Conservation (phyloP, 1,140 invertebrate genomes). For the Brachionus rubens region DNA sequence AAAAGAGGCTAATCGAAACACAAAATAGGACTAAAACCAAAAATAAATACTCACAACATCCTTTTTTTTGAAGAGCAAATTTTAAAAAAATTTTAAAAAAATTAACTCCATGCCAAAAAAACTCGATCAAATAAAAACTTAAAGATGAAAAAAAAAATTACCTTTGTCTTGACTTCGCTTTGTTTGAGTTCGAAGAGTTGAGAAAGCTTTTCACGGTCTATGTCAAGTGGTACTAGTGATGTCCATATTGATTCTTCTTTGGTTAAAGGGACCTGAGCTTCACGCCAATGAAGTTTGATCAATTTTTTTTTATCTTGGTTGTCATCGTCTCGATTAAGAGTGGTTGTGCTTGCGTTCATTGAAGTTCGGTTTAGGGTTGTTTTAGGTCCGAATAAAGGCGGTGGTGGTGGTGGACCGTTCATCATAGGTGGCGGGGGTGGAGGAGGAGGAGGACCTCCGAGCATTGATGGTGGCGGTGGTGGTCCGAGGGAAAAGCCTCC, state of each 20-base stretch:
- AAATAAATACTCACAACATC: slow-evolving; percentile 36
- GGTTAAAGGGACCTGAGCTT: slow-evolving; percentile 63
- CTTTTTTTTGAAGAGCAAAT: background rate
- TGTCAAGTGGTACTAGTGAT: slow-evolving; percentile 69
- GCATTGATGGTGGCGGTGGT: slow-evolving; percentile 55
- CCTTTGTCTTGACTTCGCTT: slow-evolving; percentile 88
- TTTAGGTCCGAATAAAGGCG: slow-evolving; percentile 58
- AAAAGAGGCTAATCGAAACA: background rate
- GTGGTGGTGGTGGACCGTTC: slow-evolving; percentile 47
- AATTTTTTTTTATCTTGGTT: slow-evolving; percentile 77
- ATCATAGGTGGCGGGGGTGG: slow-evolving; percentile 50
- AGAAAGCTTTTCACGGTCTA: slow-evolving; percentile 90
- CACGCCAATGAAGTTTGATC: slow-evolving; percentile 98
- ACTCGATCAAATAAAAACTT: background rate
- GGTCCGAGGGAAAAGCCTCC: slow-evolving; percentile 46
- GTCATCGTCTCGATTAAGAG: slow-evolving; percentile 65
- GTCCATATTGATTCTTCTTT: slow-evolving; percentile 82
- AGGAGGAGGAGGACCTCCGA: slow-evolving; percentile 58
- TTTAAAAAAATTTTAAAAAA: background rate
- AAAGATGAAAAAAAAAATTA: slow-evolving; percentile 49
- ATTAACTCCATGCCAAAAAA: background rate
- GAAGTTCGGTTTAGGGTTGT: slow-evolving; percentile 56
- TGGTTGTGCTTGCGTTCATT: slow-evolving; percentile 55
- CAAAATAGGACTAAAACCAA: slow-evolving; percentile 22
- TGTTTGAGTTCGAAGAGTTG: slow-evolving; percentile 93